Evolutionary conservation across 92 coral and sea anemone species (phyloP).

Genomic region (Epizoanthus illoricatus): DNA sequence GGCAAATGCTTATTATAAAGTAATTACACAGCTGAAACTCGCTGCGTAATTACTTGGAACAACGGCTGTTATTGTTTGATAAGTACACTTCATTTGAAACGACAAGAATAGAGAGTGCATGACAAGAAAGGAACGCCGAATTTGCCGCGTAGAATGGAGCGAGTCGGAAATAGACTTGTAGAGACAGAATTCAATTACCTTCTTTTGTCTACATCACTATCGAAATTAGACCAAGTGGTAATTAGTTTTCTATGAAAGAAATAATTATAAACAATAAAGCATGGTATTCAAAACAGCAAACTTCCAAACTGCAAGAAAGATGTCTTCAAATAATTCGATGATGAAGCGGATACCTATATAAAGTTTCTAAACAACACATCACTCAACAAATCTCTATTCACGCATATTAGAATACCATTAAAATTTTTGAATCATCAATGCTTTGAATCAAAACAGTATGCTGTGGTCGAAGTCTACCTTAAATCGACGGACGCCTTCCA

Average conservation of each 20-base stretch:
- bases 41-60: constrained; percentile 33
- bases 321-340: neutral
- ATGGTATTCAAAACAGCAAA: neutral
- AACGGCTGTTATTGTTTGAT: constrained; percentile 18
- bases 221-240: constrained; percentile 1
- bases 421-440: neutral
- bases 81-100: constrained; percentile 17
- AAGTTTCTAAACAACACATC: too few species aligned
- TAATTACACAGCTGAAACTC: constrained; percentile 29
- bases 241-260: constrained; percentile 18
- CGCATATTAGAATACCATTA: too few species aligned
- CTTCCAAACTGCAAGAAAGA: neutral
- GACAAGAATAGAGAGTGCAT: neutral
- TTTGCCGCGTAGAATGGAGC: constrained; percentile 13
- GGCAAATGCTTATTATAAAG: constrained; percentile 38
- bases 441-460: neutral
- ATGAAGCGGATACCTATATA: too few species aligned
- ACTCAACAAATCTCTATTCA: too few species aligned
- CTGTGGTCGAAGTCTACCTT: neutral
- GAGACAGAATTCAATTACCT: neutral
- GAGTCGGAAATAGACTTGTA: constrained; percentile 17
- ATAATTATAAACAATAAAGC: neutral
- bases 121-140: constrained; percentile 27
- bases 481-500: neutral
- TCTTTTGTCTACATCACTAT: constrained; percentile 23